A percentile compares a stretch with the other conserved stretches of the same genome.
phyloP scores from a whole-genome alignment of 2,888 invertebrate genomes.

The Thymelicus lineola region DNA sequence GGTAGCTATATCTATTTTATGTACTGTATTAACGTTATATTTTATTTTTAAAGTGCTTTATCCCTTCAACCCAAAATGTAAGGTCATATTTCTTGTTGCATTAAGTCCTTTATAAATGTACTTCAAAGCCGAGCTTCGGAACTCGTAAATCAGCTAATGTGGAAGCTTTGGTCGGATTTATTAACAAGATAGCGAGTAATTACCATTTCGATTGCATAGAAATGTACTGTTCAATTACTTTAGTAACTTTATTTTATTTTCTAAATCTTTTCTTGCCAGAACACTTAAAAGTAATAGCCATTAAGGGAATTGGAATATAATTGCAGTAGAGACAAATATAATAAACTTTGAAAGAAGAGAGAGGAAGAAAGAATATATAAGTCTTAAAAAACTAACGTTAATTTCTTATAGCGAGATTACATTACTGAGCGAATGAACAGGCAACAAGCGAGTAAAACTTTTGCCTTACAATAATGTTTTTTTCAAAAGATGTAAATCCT shows the following conservation, averaged over 20 bases:
- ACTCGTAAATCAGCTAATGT: constrained; percentile 14
- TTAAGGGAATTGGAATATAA: not conserved
- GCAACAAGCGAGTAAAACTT: no score
- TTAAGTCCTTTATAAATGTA: constrained; percentile 17
- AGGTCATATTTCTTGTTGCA: constrained; percentile 1
- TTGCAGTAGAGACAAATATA: no score
- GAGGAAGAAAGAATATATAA: no score
- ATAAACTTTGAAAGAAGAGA: no score
- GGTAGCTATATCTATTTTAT: no score
- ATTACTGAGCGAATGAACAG: no score
- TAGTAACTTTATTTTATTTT: not conserved
- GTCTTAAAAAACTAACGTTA: no score
- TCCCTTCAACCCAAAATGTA: not conserved
- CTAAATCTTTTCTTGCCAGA: not conserved
- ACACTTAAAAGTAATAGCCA: not conserved
- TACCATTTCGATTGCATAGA: constrained; percentile 8
- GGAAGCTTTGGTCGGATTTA: constrained; percentile 11
- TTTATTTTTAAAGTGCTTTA: no score
- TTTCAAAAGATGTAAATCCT: no score
- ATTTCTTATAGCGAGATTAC: no score
- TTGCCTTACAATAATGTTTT: no score
- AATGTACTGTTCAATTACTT: not conserved
- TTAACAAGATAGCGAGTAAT: constrained; percentile 5
- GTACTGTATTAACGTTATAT: no score
- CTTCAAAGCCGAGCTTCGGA: constrained; percentile 8